Conservation (phyloP, 2,888 invertebrate genomes). For the Pachycephus smyrnensis region DNA sequence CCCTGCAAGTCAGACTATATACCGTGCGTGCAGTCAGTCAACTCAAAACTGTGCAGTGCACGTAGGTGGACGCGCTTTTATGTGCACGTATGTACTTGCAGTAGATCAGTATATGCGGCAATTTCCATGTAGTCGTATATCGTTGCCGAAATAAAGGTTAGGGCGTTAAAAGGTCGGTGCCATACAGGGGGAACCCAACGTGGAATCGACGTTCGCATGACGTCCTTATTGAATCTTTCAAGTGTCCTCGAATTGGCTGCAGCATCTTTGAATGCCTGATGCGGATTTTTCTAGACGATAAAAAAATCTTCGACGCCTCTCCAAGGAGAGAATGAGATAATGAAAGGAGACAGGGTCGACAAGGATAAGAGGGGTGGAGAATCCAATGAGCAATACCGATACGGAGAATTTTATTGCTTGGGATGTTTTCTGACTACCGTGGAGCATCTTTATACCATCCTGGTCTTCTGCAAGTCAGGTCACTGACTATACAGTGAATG, state of each 20-base stretch:
- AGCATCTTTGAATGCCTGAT: constrained; percentile 1
- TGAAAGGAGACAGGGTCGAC: neutral
- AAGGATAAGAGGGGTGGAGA: neutral
- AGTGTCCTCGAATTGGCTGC: neutral
- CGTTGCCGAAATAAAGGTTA: neutral
- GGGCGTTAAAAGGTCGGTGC: neutral
- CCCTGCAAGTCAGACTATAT: no score
- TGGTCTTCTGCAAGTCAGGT: neutral
- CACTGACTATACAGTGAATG: neutral
- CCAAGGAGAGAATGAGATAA: neutral
- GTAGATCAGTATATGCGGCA: neutral
- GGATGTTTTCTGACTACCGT: neutral
- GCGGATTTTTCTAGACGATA: neutral
- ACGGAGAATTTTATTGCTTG: neutral
- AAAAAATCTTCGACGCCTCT: neutral
- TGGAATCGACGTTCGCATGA: constrained; percentile 5
- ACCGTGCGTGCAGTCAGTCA: neutral
- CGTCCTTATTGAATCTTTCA: constrained; percentile 1
- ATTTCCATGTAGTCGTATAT: neutral
- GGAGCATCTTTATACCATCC: neutral
- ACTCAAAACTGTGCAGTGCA: neutral
- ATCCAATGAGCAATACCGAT: neutral
- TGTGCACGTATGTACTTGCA: neutral
- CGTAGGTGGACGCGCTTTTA: neutral
- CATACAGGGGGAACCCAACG: neutral